These are phyloP conservation scores for Telenomus remus DNA, from an alignment of 1,140 invertebrate species.

Conservation along the genomic window DNA sequence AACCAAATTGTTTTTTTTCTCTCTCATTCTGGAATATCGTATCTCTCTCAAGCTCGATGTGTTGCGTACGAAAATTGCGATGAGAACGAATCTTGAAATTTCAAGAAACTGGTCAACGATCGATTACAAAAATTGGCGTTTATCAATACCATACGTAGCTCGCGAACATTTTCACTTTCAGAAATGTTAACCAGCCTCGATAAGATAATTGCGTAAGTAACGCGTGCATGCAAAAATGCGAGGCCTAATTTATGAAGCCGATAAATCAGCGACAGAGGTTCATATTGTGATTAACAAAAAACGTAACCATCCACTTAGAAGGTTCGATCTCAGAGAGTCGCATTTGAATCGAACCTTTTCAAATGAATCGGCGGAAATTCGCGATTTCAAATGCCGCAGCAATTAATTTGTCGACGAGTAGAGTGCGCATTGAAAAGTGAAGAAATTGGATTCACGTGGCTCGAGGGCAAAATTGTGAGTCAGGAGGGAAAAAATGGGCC, in stretches of 20 bases:
- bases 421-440: not conserved
- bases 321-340: not conserved
- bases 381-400: not conserved
- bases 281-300: slow-evolving; percentile 23
- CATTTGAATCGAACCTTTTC: slow-evolving; percentile 4
- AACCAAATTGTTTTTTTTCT: no score
- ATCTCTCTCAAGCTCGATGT: no score
- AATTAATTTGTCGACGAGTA: slow-evolving; percentile 12
- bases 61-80: no score
- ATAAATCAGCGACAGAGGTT: slow-evolving; percentile 22
- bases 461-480: not conserved
- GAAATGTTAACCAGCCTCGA: slow-evolving; percentile 15
- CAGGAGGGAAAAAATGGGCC: slow-evolving; percentile 5
- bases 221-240: slow-evolving; percentile 9
- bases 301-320: not conserved
- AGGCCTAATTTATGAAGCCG: slow-evolving; percentile 22
- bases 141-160: not conserved
- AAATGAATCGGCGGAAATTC: not conserved
- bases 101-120: no score
- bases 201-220: slow-evolving; percentile 27
- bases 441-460: slow-evolving; percentile 7
- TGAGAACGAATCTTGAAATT: no score
- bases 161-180: slow-evolving; percentile 31
- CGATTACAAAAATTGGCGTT: no score
- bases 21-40: no score